phyloP scores from a whole-genome alignment of 92 coral and sea anemone species.

The Parazoanthus swiftii region DNA sequence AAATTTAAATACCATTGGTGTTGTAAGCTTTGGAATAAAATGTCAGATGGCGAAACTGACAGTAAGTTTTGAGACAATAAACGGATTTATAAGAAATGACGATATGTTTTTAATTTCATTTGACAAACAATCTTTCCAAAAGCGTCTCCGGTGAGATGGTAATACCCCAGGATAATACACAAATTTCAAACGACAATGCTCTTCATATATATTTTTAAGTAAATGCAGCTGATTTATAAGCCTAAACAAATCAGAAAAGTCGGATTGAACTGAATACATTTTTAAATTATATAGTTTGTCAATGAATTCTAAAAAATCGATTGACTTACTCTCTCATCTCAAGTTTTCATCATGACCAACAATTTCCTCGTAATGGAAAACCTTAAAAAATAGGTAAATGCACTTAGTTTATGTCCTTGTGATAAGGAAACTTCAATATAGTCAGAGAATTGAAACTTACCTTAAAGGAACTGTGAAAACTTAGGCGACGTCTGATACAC shows the following conservation, averaged over 20 bases:
- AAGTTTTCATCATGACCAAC: background rate
- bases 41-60: background rate
- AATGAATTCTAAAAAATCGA: background rate
- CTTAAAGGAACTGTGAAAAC: background rate
- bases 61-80: background rate
- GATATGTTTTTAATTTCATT: background rate
- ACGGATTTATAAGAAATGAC: background rate
- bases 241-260: slow-evolving; percentile 3
- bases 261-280: background rate
- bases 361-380: background rate
- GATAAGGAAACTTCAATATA: background rate
- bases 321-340: background rate
- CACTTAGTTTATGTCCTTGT: background rate
- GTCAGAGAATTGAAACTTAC: background rate
- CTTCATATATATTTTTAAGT: background rate
- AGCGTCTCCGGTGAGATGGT: background rate
- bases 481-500: background rate
- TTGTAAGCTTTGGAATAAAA: background rate
- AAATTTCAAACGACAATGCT: background rate
- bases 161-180: background rate
- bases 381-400: background rate
- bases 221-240: background rate
- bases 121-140: background rate
- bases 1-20: background rate
- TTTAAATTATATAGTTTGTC: background rate